Evolutionary conservation across 1,140 invertebrate genomes (phyloP), one percentile per base, ranked within the genome.

Genomic region (Listronotus oregonensis): DNA sequence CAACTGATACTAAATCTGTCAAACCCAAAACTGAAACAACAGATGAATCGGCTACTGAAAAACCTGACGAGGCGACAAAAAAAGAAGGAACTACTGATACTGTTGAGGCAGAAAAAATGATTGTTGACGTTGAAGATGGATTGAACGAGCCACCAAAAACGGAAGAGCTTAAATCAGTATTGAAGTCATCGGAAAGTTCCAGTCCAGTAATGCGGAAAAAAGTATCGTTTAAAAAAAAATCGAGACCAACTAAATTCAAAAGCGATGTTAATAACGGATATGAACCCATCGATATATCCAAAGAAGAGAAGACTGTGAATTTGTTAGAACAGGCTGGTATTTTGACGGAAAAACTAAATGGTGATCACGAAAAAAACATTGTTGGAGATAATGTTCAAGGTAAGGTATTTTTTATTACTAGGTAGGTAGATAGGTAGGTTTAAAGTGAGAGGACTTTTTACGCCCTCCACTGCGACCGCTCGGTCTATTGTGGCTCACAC

Each of bases 181-280:
- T 69, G 18, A 74, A 74, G 46, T 18, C 47, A 9, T 65, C 64
- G 10, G 49, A 72, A 43, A 31, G 31, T 17, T 64, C 59, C 9
- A 37, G 32, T 44, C 81, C 77, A 54, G 79, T 56, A 55, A 69
- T 64, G 75, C 84, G 77, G 78, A 83, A 72, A 75, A 80, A 71
- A 64, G 74, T 73, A 70, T 81, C 58, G 60, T 84, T 72, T 76
- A 81, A 74, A 71, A 63, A 66, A 18, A 67, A 66, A 64, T 62
- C 78, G 15, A 75, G 70, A 56, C 42, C 52, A 9, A 47, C 52
- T 6, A 67, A 66, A 64, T 63, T 75, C 34, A 67, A 63, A 27
- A 68, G 68, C 55, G 73, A 76, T 44, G 79, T 82, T 63, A 81
- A 83, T 58, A 75, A 80, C 9, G 79, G 80, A 51, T 74, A 80